A percentile compares a stretch with the other conserved stretches of the same genome.
These are phyloP conservation scores for Apotomis betuletana DNA, from an alignment of 2,888 invertebrate genomes.

Conservation along the genomic window DNA sequence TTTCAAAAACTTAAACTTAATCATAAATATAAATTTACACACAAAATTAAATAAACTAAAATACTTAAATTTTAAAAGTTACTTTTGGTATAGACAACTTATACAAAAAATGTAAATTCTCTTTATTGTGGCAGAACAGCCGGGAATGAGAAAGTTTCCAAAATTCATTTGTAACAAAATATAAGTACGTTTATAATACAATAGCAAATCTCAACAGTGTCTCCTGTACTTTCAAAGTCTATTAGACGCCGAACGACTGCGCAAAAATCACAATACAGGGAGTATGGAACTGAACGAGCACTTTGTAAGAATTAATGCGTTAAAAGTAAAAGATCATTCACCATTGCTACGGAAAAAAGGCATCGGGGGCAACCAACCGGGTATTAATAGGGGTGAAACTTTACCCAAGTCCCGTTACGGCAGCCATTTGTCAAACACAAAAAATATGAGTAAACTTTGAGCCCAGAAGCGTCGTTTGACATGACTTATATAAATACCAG, in stretches of 20 bases:
- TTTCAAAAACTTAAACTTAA: neutral
- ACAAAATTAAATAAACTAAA: no score
- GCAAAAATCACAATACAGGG: constrained; percentile 19
- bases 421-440: constrained; percentile 79
- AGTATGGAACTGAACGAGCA: constrained; percentile 22
- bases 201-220: neutral
- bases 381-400: constrained; percentile 80
- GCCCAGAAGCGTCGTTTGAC: constrained; percentile 72
- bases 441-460: constrained; percentile 79
- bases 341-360: constrained; percentile 50
- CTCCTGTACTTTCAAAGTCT: neutral
- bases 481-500: constrained; percentile 76
- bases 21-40: no score
- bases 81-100: no score
- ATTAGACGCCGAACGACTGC: neutral
- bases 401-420: constrained; percentile 77
- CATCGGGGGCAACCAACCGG: constrained; percentile 59
- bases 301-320: constrained; percentile 39
- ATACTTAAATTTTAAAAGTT: no score
- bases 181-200: neutral
- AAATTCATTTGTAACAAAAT: neutral
- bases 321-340: constrained; percentile 42
- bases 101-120: no score
- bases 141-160: neutral
- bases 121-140: no score